A percentile compares a stretch with the other conserved stretches of the same genome.
These are phyloP conservation scores for Ptilorrhoa leucosticta DNA, from an alignment of 2,113 vertebrate species.

Conservation along the genomic window DNA sequence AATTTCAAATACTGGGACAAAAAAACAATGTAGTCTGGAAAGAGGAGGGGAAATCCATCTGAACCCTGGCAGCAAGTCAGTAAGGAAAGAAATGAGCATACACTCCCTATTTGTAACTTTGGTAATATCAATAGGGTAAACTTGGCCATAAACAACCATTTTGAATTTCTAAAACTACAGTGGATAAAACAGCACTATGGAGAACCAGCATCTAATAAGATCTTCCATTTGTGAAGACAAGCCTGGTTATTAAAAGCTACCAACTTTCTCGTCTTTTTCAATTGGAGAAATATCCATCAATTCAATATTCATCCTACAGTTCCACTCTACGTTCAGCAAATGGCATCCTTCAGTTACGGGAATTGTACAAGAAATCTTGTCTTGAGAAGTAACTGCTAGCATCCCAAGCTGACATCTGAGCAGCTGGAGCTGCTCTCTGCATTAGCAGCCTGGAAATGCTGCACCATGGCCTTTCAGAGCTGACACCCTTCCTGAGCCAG, in stretches of 20 bases:
- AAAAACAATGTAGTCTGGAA: not conserved
- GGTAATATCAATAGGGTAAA: not conserved
- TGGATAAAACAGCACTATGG: not conserved
- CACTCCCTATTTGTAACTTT: not conserved
- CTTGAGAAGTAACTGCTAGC: not conserved
- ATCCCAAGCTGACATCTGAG: not conserved
- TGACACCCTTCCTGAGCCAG: too few species aligned
- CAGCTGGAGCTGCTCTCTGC: not conserved
- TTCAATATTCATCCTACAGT: not conserved
- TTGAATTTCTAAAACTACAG: not conserved
- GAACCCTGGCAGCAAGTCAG: not conserved
- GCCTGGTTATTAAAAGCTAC: not conserved
- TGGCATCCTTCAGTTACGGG: not conserved
- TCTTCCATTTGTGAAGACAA: not conserved
- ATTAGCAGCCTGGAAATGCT: not conserved
- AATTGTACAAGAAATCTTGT: not conserved
- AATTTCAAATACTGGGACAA: not conserved
- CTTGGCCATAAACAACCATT: not conserved
- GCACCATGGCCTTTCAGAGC: not conserved
- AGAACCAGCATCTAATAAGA: not conserved
- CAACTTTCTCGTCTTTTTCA: not conserved
- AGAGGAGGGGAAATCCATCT: not conserved
- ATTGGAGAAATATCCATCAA: not conserved
- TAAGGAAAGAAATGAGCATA: not conserved
- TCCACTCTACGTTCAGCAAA: rapidly evolving